phyloP scores from a whole-genome alignment of 2,888 invertebrate genomes.

The Steromphala cineraria region DNA sequence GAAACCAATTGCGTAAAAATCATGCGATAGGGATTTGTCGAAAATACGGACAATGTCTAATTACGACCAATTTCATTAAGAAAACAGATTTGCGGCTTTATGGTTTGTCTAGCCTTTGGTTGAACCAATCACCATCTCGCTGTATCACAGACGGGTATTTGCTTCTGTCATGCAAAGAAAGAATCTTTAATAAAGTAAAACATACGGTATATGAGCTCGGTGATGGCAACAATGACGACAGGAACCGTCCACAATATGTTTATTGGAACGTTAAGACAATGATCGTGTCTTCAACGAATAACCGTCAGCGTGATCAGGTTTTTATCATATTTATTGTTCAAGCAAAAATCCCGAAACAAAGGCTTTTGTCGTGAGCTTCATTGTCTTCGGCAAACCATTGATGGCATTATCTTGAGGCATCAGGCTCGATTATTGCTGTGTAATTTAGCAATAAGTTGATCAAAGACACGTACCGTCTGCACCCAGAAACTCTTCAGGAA shows the following conservation, averaged over 20 bases:
- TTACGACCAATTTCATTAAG: no score
- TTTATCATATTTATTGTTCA: not conserved
- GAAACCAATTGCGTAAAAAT: no score
- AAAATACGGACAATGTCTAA: no score
- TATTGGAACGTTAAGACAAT: constrained; percentile 10
- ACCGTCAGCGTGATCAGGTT: not conserved
- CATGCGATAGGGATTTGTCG: no score
- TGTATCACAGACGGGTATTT: not conserved
- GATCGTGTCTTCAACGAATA: not conserved
- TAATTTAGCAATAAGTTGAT: constrained; percentile 8
- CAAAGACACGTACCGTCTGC: not conserved
- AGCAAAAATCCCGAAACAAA: not conserved
- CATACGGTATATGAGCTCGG: not conserved
- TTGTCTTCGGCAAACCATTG: not conserved
- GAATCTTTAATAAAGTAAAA: not conserved
- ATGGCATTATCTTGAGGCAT: not conserved
- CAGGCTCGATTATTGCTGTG: not conserved
- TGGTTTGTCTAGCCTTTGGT: no score
- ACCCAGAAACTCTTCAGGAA: not conserved
- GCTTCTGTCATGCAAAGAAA: not conserved
- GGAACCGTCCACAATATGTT: not conserved
- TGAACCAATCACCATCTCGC: no score
- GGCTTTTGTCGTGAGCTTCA: not conserved
- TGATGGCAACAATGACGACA: not conserved
- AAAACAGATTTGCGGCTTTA: no score